A percentile compares a stretch with the other conserved stretches of the same genome.
Conservation (phyloP, 2,113 vertebrate species). For the Scophthalmus maximus region DNA sequence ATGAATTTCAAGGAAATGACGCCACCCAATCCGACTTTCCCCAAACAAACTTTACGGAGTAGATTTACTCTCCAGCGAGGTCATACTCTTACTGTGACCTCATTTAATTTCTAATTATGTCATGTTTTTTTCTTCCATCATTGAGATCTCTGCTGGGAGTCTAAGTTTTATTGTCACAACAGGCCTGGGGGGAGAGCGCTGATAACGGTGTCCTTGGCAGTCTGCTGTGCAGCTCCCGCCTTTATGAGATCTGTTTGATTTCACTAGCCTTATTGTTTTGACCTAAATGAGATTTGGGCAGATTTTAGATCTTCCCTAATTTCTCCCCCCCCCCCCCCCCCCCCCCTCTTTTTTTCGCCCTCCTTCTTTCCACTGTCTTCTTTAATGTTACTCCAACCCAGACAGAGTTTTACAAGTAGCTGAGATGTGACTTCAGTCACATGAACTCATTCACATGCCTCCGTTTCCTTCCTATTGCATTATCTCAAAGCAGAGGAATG, state of each 20-base stretch:
- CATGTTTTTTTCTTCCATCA: conserved; percentile 27
- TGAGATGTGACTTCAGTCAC: conserved; percentile 34
- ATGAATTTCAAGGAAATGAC: not conserved
- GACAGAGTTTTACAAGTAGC: conserved; percentile 44
- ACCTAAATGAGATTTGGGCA: conserved; percentile 58
- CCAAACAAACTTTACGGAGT: conserved; percentile 4
- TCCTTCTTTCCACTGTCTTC: conserved; percentile 46
- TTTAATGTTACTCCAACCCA: conserved; percentile 43
- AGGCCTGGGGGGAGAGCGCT: conserved; percentile 53
- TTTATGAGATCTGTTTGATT: conserved; percentile 33
- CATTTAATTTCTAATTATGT: conserved; percentile 39
- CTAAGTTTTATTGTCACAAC: conserved; percentile 36
- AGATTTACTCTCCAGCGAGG: conserved; percentile 6
- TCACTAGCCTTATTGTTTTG: conserved; percentile 65
- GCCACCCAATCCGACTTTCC: not conserved
- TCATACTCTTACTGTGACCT: conserved; percentile 5
- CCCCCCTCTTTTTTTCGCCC: not conserved
- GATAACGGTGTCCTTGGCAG: conserved; percentile 59
- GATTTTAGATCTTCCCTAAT: conserved; percentile 11
- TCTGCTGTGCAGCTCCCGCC: conserved; percentile 8
- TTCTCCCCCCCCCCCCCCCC: not conserved
- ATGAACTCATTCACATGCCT: conserved; percentile 27
- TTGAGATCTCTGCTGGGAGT: conserved; percentile 55
- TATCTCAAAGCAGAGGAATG: not conserved
- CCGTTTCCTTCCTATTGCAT: conserved; percentile 32